Conservation (phyloP, 2,888 invertebrate genomes). For the Cerastis leucographa region DNA sequence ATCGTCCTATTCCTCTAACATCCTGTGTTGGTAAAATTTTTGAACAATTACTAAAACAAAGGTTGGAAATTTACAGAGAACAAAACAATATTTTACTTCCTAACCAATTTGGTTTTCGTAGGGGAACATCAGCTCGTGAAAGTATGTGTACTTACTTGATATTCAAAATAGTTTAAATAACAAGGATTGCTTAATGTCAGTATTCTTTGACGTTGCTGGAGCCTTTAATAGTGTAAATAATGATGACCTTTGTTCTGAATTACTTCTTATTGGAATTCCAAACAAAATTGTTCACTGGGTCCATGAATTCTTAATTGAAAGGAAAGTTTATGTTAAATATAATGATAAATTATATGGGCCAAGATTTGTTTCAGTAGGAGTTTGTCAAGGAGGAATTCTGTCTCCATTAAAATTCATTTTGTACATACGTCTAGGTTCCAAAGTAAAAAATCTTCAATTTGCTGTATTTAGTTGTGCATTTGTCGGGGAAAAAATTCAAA, state of each 20-base stretch:
- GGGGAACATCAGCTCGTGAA: no score
- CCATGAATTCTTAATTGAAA: neutral
- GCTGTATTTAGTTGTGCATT: no score
- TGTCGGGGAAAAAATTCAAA: no score
- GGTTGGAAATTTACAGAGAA: no score
- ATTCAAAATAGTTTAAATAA: no score
- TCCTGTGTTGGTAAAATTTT: no score
- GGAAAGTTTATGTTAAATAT: slow-evolving; percentile 1
- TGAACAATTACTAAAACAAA: no score
- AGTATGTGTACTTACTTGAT: no score
- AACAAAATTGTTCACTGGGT: neutral
- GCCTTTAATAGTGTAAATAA: neutral
- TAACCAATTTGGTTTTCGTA: no score
- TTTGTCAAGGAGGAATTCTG: neutral
- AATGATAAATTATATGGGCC: neutral
- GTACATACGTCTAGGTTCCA: neutral
- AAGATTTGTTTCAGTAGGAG: neutral
- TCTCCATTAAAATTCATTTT: neutral
- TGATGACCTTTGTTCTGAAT: neutral
- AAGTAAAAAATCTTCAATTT: neutral
- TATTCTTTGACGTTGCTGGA: no score
- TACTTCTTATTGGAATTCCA: neutral
- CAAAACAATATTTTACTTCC: no score
- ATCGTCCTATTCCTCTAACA: neutral
- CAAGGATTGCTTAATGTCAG: no score